Conservation (phyloP, 2,888 invertebrate genomes). For the Ecliptopera silaceata region DNA sequence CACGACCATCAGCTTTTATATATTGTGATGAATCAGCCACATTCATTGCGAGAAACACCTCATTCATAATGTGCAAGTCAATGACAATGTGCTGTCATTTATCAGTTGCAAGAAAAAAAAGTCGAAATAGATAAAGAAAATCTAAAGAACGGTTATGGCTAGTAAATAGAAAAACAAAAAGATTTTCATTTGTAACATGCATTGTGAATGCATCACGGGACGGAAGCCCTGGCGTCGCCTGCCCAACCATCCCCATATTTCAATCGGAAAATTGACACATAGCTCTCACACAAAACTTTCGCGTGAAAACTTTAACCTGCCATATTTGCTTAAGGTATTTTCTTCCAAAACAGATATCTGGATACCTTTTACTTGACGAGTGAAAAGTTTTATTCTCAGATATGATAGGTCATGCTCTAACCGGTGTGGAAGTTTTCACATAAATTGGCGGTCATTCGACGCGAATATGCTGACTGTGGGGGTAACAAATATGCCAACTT, state of each 20-base stretch:
- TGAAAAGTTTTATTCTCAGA: slow-evolving; percentile 79
- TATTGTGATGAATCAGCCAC: slow-evolving; percentile 67
- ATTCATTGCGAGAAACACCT: slow-evolving; percentile 61
- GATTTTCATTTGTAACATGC: slow-evolving; percentile 21
- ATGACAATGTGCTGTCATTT: slow-evolving; percentile 25
- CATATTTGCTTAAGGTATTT: slow-evolving; percentile 78
- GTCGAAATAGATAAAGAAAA: not conserved
- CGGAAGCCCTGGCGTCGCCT: slow-evolving; percentile 86
- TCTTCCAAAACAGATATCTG: slow-evolving; percentile 65
- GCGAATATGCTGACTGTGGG: slow-evolving; percentile 82
- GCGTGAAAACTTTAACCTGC: slow-evolving; percentile 76
- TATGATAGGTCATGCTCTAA: slow-evolving; percentile 74
- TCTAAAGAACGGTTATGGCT: not conserved
- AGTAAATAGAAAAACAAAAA: slow-evolving; percentile 13
- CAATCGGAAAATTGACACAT: slow-evolving; percentile 80
- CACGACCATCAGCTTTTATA: slow-evolving; percentile 70
- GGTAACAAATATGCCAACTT: slow-evolving; percentile 83
- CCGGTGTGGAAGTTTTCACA: slow-evolving; percentile 79
- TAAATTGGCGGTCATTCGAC: slow-evolving; percentile 83
- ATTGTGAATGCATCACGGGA: slow-evolving; percentile 43
- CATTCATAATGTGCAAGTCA: slow-evolving; percentile 36
- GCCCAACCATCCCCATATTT: slow-evolving; percentile 71
- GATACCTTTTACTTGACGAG: slow-evolving; percentile 65
- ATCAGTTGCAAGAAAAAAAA: slow-evolving; percentile 31
- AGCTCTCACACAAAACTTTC: slow-evolving; percentile 71